Percentiles rank a stretch among this genome's conserved stretches.
Conservation (phyloP, 2,113 vertebrate species). For the Eretmochelys imbricata region DNA sequence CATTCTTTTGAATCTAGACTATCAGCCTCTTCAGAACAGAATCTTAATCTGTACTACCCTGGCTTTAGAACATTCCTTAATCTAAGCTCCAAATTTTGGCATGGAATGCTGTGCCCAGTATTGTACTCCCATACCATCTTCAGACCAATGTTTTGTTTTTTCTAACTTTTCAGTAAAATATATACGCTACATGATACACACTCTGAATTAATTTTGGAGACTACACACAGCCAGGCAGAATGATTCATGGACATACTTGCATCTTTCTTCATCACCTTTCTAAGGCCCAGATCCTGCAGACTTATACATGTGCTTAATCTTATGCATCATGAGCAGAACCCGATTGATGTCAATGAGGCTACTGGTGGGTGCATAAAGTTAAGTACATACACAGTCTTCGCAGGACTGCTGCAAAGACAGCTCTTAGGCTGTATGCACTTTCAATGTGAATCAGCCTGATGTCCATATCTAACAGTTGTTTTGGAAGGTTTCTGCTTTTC, state of each 20-base stretch:
- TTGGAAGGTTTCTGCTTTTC: not conserved
- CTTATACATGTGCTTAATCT: not conserved
- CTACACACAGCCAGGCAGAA: not conserved
- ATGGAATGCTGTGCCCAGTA: not conserved
- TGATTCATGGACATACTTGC: not conserved
- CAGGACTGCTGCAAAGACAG: not conserved
- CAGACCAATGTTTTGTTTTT: not conserved
- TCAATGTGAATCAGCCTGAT: not conserved
- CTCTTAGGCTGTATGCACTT: not conserved
- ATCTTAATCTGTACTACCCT: not conserved
- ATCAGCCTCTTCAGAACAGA: not conserved
- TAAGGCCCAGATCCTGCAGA: not conserved
- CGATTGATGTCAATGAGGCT: not conserved
- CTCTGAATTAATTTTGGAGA: not conserved
- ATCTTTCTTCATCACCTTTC: not conserved
- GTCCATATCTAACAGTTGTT: not conserved
- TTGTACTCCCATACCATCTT: not conserved
- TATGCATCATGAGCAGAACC: not conserved
- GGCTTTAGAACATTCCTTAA: not conserved
- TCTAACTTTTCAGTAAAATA: not conserved
- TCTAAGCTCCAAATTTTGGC: not conserved
- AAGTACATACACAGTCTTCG: not conserved
- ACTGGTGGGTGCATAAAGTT: not conserved
- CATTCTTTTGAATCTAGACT: not conserved
- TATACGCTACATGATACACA: not conserved